Conservation (phyloP, 2,888 invertebrate species). For the Drosophila tanythrix region DNA sequence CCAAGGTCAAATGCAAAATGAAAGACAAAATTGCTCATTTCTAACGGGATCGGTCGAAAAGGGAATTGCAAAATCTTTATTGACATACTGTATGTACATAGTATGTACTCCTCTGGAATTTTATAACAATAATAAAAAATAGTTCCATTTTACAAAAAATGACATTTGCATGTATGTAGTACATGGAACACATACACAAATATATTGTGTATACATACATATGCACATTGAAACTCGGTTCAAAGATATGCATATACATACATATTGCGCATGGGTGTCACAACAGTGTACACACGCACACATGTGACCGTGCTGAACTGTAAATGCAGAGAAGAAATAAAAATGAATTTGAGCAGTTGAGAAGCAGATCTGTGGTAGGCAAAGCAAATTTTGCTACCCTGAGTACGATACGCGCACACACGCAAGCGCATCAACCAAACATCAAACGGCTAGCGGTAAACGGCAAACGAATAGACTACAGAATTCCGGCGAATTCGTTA, state of each 20-base stretch:
- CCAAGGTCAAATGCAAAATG: no score
- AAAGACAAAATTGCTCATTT: no score
- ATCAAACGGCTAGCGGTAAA: neutral
- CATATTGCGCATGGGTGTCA: neutral
- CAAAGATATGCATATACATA: neutral
- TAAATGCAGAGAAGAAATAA: neutral
- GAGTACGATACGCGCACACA: constrained; percentile 20
- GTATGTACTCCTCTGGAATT: neutral
- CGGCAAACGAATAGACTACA: neutral
- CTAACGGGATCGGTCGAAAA: no score
- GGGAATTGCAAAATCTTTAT: no score
- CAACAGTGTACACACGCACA: neutral
- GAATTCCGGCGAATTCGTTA: constrained; percentile 30
- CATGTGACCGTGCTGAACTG: neutral
- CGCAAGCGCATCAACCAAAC: constrained; percentile 24
- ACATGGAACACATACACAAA: no score
- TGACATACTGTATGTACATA: no score
- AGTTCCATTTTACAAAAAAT: neutral
- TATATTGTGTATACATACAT: no score
- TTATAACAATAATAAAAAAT: neutral
- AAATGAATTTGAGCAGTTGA: neutral
- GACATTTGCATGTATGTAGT: no score
- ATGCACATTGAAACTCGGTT: neutral
- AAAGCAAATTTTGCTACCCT: constrained; percentile 6
- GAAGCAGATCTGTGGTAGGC: constrained; percentile 18